Evolutionary conservation across 2,113 vertebrate genomes (phyloP), one percentile per base, ranked within the genome.

Genomic region (Rallus limicola): DNA sequence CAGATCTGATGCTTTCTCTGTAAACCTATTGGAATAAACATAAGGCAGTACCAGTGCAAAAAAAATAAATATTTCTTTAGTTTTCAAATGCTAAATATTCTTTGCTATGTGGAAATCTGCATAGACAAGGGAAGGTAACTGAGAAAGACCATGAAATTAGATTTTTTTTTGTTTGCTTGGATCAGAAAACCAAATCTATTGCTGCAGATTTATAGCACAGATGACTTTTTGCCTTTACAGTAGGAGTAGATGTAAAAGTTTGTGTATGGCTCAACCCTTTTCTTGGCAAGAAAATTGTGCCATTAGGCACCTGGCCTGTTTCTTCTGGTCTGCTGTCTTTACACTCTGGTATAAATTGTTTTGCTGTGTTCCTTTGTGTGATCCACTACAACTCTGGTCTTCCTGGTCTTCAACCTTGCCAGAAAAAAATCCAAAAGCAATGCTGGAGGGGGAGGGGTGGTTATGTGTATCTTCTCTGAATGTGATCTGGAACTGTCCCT

Each of bases 391-490:
- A 12, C 29, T 26, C 19, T 63, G 31, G 7, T 65, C 44, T 29
- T 79, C 10, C 60, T 87, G 56, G 18, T 34, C 53, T 11, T 90
- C 21, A 40, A 2, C 25, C 28, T 9, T 36, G 40, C 31, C 31
- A 71, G 40, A 84, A 90, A 17, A 15, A 11, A 14, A 6, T 14
- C n/a, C 21, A 9, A 42, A 80, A 59, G 5, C 17, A 33, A 81
- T 46, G 17, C 44, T 46, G 55, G 18, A 2, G 8, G 3, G 14
- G 4, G 5, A 29, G 24, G 24, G n/a, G 17, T 33, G 13, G 6
- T 24, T 20, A 2, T 26, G 6, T 11, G 0, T n/a, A 11, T 53
- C 21, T 88, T 58, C 21, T 34, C 0, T 17, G 53, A 74, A 17
- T 5, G 13, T 10, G 16, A 34, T 38, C 13, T 29, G 31, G 58